phyloP scores from a whole-genome alignment of 2,888 invertebrate species.

The Eristalinus aeneus region DNA sequence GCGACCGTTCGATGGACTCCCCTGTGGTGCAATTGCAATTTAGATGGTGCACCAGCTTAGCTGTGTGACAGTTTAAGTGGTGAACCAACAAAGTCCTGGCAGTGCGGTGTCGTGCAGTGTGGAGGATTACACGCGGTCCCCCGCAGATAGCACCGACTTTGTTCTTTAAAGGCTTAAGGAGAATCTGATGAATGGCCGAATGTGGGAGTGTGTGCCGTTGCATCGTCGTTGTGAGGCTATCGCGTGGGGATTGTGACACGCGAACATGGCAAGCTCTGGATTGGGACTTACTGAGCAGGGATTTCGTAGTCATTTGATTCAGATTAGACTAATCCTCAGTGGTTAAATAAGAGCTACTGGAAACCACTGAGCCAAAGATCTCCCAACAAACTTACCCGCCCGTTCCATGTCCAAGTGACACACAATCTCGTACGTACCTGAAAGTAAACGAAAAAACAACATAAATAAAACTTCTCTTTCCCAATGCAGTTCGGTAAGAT shows the following conservation, averaged over 20 bases:
- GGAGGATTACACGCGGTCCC: not conserved
- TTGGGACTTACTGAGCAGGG: too few relatives aligned
- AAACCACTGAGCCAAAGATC: too few relatives aligned
- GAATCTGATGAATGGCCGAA: not conserved
- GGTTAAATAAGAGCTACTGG: too few relatives aligned
- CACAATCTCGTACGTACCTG: slow-evolving; percentile 36
- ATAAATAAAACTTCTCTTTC: slow-evolving; percentile 7
- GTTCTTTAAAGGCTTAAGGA: not conserved
- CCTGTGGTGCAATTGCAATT: slow-evolving; percentile 29
- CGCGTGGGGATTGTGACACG: too few relatives aligned
- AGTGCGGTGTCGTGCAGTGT: not conserved
- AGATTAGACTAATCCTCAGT: too few relatives aligned
- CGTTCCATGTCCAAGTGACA: not conserved
- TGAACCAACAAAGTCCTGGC: slow-evolving; percentile 25
- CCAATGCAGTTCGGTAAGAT: not conserved
- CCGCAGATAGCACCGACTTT: not conserved
- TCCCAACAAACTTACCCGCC: not conserved
- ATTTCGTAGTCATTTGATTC: too few relatives aligned
- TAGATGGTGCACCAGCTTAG: slow-evolving; percentile 44
- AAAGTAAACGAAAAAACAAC: slow-evolving; percentile 2
- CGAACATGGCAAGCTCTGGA: too few relatives aligned
- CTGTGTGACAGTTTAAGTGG: slow-evolving; percentile 32
- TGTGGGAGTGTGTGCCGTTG: not conserved
- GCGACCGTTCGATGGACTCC: not conserved
- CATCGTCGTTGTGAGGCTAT: too few relatives aligned